Evolutionary conservation across 2,113 vertebrate genomes (phyloP), one percentile per base, ranked within the genome.

Genomic region (Probosciger aterrimus): DNA sequence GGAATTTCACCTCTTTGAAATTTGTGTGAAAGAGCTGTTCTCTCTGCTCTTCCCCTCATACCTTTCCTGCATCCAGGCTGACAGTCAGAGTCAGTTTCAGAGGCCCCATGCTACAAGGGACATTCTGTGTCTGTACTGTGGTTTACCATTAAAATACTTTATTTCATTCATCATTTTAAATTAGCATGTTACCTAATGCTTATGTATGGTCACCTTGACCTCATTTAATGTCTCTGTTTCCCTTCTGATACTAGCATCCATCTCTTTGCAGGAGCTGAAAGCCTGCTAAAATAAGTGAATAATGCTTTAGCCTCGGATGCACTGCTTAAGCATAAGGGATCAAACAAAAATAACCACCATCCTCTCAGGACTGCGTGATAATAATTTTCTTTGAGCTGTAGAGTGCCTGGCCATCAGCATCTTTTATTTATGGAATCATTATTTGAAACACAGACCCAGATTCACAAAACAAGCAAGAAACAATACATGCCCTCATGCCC

Each of bases 81-180:
- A 33, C 77, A 44, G 20, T 6, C 0, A 22, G 17, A 44, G 6
- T 59, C 62, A 15, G 16, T 55, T 91, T 52, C 77, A 24, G 31
- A 50, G 62, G 27, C 9, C 57, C 24, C 28, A 13, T 0, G 0
- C 52, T 53, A 14, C 9, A 3, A 24, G 52, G 49, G 28, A 14
- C 41, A 23, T n/a, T 62, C 41, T 70, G 18, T n/a, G n/a, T 28
- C 41, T 62, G 22, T 47, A 6, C 33, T 53, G 25, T 8, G 20
- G 18, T 27, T 65, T 65, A 27, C 43, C 46, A 52, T 55, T 81
- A 44, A 81, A 88, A 78, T 27, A 69, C 35, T 82, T 62, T 4
- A 20, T 78, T 88, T 88, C 5, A 55, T 49, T 75, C 27, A 47
- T 74, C 6, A 71, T 83, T 93, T 96, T 55, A 75, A 88, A 78